These are phyloP conservation scores for Gnathonemus echidnorhynchus DNA, from an alignment of 2,113 vertebrate genomes.

Conservation along the genomic window DNA sequence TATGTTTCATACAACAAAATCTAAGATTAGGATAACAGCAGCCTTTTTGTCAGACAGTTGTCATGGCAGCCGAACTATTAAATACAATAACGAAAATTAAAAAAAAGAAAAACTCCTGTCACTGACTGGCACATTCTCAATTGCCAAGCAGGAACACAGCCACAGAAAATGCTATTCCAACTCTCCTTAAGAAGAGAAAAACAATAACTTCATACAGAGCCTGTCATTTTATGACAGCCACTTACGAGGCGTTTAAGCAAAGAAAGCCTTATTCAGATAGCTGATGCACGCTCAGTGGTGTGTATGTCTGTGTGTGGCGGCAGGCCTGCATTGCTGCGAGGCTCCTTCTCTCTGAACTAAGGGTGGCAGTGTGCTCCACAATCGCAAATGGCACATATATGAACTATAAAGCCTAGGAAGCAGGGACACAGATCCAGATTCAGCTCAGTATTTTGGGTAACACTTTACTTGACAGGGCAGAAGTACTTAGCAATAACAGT, in stretches of 20 bases:
- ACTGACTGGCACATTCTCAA: constrained; percentile 25
- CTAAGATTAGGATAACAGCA: constrained; percentile 1
- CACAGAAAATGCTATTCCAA: constrained; percentile 17
- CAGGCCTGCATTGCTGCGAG: constrained; percentile 26
- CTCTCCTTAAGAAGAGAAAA: constrained; percentile 13
- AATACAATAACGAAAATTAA: neutral
- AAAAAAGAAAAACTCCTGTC: constrained; percentile 9
- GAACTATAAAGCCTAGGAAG: neutral
- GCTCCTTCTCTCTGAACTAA: neutral
- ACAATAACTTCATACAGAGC: constrained; percentile 26
- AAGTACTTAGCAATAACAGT: neutral
- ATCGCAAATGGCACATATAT: neutral
- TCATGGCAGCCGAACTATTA: constrained; percentile 15
- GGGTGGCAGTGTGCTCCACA: neutral
- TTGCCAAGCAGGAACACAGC: constrained; percentile 13
- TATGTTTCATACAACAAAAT: neutral
- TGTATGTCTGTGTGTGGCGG: neutral
- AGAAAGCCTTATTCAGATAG: neutral
- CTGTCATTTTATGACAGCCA: constrained; percentile 25
- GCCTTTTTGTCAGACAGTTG: constrained; percentile 12
- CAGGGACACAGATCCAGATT: neutral
- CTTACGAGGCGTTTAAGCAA: constrained; percentile 9
- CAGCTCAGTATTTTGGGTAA: neutral
- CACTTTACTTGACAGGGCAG: neutral
- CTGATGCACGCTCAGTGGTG: neutral